Conservation (phyloP, 2,888 invertebrate species). For the Achlya flavicornis region DNA sequence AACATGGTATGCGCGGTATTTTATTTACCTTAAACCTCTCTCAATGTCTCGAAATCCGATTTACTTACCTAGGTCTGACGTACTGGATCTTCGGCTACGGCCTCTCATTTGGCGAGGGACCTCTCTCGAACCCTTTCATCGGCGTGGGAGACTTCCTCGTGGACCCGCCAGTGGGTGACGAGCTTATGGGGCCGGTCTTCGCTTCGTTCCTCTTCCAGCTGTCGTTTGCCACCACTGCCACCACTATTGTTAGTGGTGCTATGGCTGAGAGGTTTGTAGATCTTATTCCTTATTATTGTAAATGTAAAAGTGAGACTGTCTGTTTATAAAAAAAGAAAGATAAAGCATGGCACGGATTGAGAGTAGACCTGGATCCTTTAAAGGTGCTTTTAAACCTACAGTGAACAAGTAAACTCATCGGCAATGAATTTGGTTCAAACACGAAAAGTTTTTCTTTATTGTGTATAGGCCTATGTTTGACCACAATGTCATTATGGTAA, state of each 20-base stretch:
- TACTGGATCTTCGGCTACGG: constrained; percentile 98
- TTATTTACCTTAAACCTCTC: too few relatives aligned
- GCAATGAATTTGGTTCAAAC: too few relatives aligned
- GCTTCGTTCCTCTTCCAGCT: constrained; percentile 95
- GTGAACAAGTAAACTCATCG: too few relatives aligned
- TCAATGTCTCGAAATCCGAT: neutral
- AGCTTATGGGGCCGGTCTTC: constrained; percentile 92
- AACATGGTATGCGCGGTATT: too few relatives aligned
- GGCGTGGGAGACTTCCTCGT: constrained; percentile 93
- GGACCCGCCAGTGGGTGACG: constrained; percentile 89
- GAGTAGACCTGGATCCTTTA: too few relatives aligned
- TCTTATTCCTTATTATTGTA: constrained; percentile 14
- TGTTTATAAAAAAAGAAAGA: too few relatives aligned
- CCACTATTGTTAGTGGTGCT: constrained; percentile 96
- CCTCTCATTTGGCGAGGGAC: constrained; percentile 92
- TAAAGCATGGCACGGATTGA: too few relatives aligned
- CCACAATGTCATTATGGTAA: too few relatives aligned
- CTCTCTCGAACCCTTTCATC: constrained; percentile 90
- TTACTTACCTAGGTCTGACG: constrained; percentile 85
- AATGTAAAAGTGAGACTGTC: constrained; percentile 14
- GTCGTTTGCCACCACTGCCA: constrained; percentile 95
- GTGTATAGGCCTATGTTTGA: too few relatives aligned
- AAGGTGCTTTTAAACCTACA: too few relatives aligned
- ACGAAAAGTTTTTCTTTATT: too few relatives aligned
- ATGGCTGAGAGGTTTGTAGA: constrained; percentile 93